Conservation (phyloP, 2,797 vertebrate species). For the Sebastes wilsoni region DNA sequence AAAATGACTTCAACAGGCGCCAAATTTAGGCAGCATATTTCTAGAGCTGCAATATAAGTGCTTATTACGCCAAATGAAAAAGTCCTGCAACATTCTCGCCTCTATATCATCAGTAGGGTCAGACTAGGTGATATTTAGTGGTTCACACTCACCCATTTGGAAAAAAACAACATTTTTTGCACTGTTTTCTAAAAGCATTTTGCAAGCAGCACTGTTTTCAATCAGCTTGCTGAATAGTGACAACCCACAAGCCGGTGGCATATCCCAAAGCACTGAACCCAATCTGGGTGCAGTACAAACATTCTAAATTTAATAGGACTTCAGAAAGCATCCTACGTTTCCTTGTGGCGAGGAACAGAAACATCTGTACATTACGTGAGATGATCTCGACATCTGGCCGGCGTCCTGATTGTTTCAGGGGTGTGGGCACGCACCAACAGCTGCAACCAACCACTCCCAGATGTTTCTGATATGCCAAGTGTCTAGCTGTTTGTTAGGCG, state of each 20-base stretch:
- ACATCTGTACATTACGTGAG: slow-evolving; percentile 83
- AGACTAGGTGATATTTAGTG: slow-evolving; percentile 34
- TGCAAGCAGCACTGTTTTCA: slow-evolving; percentile 62
- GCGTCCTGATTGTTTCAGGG: slow-evolving; percentile 69
- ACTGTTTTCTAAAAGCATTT: slow-evolving; percentile 35
- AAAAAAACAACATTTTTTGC: slow-evolving; percentile 26
- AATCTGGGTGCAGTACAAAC: slow-evolving; percentile 71
- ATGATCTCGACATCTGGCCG: slow-evolving; percentile 79
- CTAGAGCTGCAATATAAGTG: slow-evolving; percentile 4
- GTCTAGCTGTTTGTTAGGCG: slow-evolving; percentile 79
- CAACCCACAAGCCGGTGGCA: slow-evolving; percentile 66
- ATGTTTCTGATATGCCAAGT: slow-evolving; percentile 80
- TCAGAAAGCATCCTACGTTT: slow-evolving; percentile 67
- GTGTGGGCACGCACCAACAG: slow-evolving; percentile 77
- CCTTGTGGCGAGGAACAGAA: slow-evolving; percentile 64
- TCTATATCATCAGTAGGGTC: slow-evolving; percentile 31
- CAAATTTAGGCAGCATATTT: slow-evolving; percentile 19
- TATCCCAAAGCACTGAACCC: slow-evolving; percentile 60
- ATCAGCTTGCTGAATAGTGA: slow-evolving; percentile 60
- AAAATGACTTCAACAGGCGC: slow-evolving; percentile 16
- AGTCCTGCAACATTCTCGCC: slow-evolving; percentile 4
- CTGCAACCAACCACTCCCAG: slow-evolving; percentile 78
- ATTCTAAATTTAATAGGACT: slow-evolving; percentile 73
- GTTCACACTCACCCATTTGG: slow-evolving; percentile 28
- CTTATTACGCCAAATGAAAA: slow-evolving; percentile 40